Conservation (phyloP, 1,140 invertebrate species). For the Polypedilum vanderplanki region DNA sequence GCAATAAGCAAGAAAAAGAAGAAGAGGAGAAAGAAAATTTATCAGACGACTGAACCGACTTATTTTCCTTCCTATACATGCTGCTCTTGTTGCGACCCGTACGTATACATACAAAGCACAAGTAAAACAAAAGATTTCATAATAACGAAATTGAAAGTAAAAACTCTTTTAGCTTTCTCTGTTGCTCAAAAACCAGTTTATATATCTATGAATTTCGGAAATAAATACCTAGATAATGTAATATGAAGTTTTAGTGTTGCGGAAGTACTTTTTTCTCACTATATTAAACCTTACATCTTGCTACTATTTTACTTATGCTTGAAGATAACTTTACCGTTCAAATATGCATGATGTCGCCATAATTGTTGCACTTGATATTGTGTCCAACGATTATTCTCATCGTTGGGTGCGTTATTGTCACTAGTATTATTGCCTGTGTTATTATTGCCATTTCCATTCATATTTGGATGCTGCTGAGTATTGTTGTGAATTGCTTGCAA, state of each 20-base stretch:
- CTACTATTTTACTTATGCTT: background rate
- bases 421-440: background rate
- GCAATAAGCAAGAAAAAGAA: too few species aligned
- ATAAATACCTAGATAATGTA: slow-evolving; percentile 8
- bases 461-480: background rate
- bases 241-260: background rate
- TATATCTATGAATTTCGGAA: slow-evolving; percentile 19
- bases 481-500: slow-evolving; percentile 33
- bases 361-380: slow-evolving; percentile 44
- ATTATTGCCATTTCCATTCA: background rate
- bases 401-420: slow-evolving; percentile 34
- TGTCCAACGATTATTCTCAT: slow-evolving; percentile 43
- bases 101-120: too few species aligned
- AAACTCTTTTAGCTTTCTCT: background rate
- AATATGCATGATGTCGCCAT: slow-evolving; percentile 44
- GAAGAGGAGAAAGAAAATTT: too few species aligned
- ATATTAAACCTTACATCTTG: background rate
- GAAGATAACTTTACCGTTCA: slow-evolving; percentile 38
- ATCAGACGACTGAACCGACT: too few species aligned
- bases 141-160: slow-evolving; percentile 19
- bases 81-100: too few species aligned
- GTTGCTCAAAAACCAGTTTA: background rate
- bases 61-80: too few species aligned
- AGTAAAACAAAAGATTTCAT: slow-evolving; percentile 12
- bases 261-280: background rate